Conservation (phyloP, 2,797 vertebrate species). For the Myotis planiceps region DNA sequence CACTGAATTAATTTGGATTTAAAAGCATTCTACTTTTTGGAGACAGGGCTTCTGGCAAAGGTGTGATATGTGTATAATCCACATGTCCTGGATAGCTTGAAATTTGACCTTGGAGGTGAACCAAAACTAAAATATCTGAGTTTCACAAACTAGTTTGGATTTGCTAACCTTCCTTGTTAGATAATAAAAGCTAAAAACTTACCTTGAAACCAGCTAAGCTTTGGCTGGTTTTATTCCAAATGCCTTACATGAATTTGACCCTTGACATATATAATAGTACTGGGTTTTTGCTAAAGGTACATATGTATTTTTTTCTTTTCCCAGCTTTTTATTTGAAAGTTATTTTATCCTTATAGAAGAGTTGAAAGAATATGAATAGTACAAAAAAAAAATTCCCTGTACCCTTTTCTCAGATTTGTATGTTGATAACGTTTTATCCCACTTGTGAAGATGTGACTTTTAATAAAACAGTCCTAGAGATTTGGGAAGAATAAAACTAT, state of each 20-base stretch:
- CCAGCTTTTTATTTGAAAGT: background rate
- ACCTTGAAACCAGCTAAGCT: background rate
- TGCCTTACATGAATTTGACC: background rate
- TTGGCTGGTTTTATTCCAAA: background rate
- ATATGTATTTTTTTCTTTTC: background rate
- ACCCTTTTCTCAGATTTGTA: background rate
- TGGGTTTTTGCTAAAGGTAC: background rate
- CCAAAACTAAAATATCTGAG: background rate
- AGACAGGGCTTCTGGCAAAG: background rate
- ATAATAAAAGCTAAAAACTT: background rate
- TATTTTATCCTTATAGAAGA: background rate
- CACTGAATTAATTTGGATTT: background rate
- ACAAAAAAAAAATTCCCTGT: background rate
- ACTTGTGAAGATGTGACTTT: conserved; percentile 10
- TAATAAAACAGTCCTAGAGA: background rate
- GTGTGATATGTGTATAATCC: background rate
- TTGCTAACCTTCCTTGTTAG: background rate
- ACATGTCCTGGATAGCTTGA: background rate
- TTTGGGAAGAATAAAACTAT: background rate
- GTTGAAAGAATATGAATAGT: background rate
- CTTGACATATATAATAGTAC: background rate
- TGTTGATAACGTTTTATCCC: background rate
- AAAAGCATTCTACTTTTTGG: background rate
- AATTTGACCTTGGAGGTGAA: background rate
- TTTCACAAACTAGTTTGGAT: background rate